Evolutionary conservation across 2,888 invertebrate genomes (phyloP).

Genomic region (Leptinotarsa juncta): DNA sequence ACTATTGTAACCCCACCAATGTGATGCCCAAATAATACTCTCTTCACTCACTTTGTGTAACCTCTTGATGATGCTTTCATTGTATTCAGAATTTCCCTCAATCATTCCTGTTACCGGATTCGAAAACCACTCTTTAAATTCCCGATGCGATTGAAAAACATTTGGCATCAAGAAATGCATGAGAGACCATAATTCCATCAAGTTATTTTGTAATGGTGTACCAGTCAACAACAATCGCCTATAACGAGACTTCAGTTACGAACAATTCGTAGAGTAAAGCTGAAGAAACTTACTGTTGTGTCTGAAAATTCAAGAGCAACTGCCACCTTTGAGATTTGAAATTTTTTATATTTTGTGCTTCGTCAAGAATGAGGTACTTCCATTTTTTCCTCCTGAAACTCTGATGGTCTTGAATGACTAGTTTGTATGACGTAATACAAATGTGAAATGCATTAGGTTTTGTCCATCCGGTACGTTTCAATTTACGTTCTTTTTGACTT

Average conservation of each 20-base stretch:
- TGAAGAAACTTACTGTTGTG: constrained; percentile 77
- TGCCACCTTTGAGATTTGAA: constrained; percentile 99
- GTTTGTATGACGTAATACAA: constrained; percentile 97
- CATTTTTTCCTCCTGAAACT: constrained; percentile 97
- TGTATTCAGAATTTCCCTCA: constrained; percentile 91
- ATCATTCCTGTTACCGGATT: constrained; percentile 97
- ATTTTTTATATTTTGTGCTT: constrained; percentile 99
- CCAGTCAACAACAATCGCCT: constrained; percentile 92
- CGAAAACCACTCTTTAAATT: constrained; percentile 99
- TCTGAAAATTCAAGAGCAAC: constrained; percentile 92
- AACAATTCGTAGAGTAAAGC: constrained; percentile 8
- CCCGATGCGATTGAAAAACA: constrained; percentile 94
- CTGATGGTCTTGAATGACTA: constrained; percentile 98
- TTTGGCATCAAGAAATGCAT: constrained; percentile 99
- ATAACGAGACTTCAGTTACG: constrained; percentile 51
- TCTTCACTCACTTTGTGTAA: constrained; percentile 82
- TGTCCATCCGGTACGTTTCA: constrained; percentile 94
- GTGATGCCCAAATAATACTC: not conserved
- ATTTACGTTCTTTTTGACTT: constrained; percentile 92
- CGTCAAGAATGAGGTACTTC: constrained; percentile 98
- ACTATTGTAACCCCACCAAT: not conserved
- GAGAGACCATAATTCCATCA: constrained; percentile 97
- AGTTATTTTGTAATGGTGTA: constrained; percentile 94
- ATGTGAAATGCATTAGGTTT: constrained; percentile 98
- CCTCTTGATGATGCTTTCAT: constrained; percentile 87